Percentiles rank a stretch among this genome's conserved stretches.
Evolutionary conservation across 2,113 vertebrate genomes (phyloP).

Genomic region (Poecilia latipinna): DNA sequence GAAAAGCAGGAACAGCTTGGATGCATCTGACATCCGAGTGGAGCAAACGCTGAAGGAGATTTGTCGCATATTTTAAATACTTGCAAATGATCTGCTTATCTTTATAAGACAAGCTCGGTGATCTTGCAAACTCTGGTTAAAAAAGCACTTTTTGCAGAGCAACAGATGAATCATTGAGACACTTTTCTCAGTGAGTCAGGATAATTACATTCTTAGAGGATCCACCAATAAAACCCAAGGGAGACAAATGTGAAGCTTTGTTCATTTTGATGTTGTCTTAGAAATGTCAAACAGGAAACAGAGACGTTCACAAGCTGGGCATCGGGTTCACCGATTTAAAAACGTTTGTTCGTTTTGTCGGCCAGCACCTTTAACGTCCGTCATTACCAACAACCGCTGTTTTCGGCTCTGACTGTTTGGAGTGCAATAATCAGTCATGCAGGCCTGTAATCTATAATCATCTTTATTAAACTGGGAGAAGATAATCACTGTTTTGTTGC

Average conservation of each 20-base stretch:
- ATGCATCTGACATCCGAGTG: neutral
- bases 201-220: neutral
- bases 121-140: neutral
- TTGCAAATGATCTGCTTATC: neutral
- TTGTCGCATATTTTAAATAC: neutral
- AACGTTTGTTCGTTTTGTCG: neutral
- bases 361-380: neutral
- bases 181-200: neutral
- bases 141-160: neutral
- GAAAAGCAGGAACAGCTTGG: neutral
- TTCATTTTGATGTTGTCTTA: too few species aligned
- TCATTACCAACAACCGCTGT: neutral
- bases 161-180: neutral
- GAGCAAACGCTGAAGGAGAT: too few species aligned
- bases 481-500: conserved; percentile 1
- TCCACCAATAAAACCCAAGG: neutral
- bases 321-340: neutral
- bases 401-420: neutral
- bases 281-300: neutral
- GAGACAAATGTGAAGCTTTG: too few species aligned
- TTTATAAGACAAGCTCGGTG: neutral
- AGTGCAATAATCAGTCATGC: neutral
- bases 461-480: neutral
- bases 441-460: neutral
- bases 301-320: neutral